These are phyloP conservation scores for Drosophila atripex DNA, from an alignment of 2,888 invertebrate species.

Conservation along the genomic window DNA sequence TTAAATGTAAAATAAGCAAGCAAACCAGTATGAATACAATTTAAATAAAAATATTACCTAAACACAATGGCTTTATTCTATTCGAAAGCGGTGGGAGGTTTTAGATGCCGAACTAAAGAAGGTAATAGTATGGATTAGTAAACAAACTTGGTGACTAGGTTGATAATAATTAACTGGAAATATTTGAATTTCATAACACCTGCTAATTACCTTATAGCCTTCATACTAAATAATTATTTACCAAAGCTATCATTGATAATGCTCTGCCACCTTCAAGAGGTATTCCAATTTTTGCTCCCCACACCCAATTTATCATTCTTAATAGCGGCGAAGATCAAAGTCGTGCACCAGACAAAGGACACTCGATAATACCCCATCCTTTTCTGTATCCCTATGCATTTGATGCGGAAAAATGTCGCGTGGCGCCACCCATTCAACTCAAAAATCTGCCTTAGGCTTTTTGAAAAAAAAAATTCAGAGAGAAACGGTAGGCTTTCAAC, in stretches of 20 bases:
- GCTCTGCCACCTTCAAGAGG: slow-evolving; percentile 34
- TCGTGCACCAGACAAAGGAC: slow-evolving; percentile 59
- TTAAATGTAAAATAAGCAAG: slow-evolving; percentile 24
- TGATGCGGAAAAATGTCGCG: slow-evolving; percentile 74
- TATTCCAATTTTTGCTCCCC: slow-evolving; percentile 19
- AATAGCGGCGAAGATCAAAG: slow-evolving; percentile 58
- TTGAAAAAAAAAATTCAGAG: background rate
- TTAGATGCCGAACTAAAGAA: background rate
- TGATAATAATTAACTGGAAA: too few species aligned
- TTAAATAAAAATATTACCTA: slow-evolving; percentile 23
- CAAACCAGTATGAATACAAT: slow-evolving; percentile 17
- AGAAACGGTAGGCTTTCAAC: slow-evolving; percentile 25
- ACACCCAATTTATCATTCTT: background rate
- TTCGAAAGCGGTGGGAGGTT: background rate
- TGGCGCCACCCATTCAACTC: slow-evolving; percentile 58
- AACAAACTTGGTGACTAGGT: too few species aligned
- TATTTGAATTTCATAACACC: background rate
- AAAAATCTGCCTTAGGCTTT: slow-evolving; percentile 52
- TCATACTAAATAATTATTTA: slow-evolving; percentile 7
- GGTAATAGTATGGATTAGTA: too few species aligned
- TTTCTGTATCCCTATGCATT: slow-evolving; percentile 31
- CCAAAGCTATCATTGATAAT: slow-evolving; percentile 17
- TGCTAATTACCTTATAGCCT: background rate
- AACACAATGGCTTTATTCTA: slow-evolving; percentile 1
- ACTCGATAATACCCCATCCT: slow-evolving; percentile 31